phyloP scores from a whole-genome alignment of 2,888 invertebrate species.

The Augochlorella aurata region DNA sequence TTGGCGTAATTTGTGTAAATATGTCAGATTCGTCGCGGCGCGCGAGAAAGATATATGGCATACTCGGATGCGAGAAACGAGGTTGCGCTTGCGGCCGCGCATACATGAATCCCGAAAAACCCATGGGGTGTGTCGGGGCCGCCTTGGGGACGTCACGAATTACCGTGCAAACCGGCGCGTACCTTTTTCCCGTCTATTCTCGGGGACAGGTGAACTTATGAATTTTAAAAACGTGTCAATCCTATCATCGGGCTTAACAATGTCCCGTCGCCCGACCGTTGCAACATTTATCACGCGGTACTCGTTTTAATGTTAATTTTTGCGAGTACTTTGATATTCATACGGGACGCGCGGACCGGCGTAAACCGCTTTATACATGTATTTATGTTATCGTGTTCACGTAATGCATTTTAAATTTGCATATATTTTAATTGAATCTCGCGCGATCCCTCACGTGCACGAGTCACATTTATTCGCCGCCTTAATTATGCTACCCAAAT shows the following conservation, averaged over 20 bases:
- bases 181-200: conserved; percentile 12
- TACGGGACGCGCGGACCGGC: background rate
- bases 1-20: background rate
- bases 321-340: conserved; percentile 29
- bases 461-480: background rate
- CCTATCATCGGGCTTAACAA: conserved; percentile 31
- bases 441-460: background rate
- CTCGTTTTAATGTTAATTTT: conserved; percentile 47
- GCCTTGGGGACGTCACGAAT: conserved; percentile 35
- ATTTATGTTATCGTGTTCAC: background rate
- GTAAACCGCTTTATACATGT: background rate
- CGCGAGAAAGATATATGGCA: conserved; percentile 17
- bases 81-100: conserved; percentile 1
- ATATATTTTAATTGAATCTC: conserved; percentile 13
- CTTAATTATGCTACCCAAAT: background rate
- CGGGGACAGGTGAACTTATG: conserved; percentile 25
- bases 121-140: background rate
- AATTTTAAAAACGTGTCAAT: conserved; percentile 46
- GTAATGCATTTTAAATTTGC: conserved; percentile 8
- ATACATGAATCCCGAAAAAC: conserved; percentile 27
- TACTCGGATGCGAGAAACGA: background rate
- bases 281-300: conserved; percentile 19
- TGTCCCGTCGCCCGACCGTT: conserved; percentile 3
- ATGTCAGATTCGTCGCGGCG: background rate
- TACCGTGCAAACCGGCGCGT: conserved; percentile 8